These are phyloP conservation scores for Acromyrmex echinatior DNA, from an alignment of 1,140 invertebrate genomes.

Conservation along the genomic window DNA sequence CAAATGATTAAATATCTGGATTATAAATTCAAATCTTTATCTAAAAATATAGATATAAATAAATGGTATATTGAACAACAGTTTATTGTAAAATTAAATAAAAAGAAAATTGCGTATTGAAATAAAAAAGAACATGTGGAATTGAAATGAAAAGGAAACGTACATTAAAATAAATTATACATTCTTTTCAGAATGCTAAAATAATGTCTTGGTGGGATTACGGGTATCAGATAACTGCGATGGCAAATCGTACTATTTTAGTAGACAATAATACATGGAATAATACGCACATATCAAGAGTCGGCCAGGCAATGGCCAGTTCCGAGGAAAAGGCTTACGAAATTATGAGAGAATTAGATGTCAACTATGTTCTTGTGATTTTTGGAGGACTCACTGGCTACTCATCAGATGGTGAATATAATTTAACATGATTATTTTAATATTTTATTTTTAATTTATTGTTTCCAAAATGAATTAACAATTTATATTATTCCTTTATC, in stretches of 20 bases:
- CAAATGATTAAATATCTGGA: neutral
- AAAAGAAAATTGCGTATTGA: neutral
- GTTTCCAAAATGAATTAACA: neutral
- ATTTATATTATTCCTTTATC: neutral
- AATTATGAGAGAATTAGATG: slow-evolving; percentile 98
- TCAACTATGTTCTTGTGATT: slow-evolving; percentile 99
- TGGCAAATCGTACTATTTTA: slow-evolving; percentile 99
- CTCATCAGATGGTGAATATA: slow-evolving; percentile 95
- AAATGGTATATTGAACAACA: neutral
- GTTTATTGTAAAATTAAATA: slow-evolving; percentile 24
- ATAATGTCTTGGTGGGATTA: slow-evolving; percentile 99
- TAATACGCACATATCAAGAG: slow-evolving; percentile 98
- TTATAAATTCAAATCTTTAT: neutral
- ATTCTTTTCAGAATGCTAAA: slow-evolving; percentile 92
- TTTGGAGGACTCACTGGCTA: slow-evolving; percentile 99
- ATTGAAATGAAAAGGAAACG: slow-evolving; percentile 8
- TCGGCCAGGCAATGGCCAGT: slow-evolving; percentile 99
- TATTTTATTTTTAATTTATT: slow-evolving; percentile 1
- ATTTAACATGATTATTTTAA: slow-evolving; percentile 12
- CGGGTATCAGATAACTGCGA: slow-evolving; percentile 99
- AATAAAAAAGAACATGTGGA: slow-evolving; percentile 21
- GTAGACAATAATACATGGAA: slow-evolving; percentile 99
- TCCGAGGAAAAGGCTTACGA: slow-evolving; percentile 98
- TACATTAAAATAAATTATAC: neutral
- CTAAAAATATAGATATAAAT: slow-evolving; percentile 17